Evolutionary conservation across 2,113 vertebrate genomes (phyloP), one percentile per base, ranked within the genome.

Genomic region (Helogale parvula): DNA sequence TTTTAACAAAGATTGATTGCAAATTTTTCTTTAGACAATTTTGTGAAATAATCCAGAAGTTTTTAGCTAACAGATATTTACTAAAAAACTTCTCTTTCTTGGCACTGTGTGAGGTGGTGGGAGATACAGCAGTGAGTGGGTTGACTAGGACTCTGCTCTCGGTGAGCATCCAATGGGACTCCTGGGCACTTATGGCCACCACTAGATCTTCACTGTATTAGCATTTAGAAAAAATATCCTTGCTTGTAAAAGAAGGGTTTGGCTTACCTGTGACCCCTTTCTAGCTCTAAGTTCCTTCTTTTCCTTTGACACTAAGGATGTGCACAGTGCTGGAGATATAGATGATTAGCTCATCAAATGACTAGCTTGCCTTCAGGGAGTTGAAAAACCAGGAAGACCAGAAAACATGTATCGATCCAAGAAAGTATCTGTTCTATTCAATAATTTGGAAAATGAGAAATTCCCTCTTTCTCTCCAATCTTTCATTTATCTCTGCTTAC

Each of bases 371-470:
- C 19, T 94, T 66, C 33, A 66, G 23, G 50, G 17, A 50, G 23
- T 8, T 90, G 33, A 89, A 84, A 33, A 83, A 33, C 47, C 21
- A 76, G 10, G 17, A 23, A 86, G 74, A 60, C 7, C 45, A 79
- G 65, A 94, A 83, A 77, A 65, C 16, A 81, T 27, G 27, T 29
- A 23, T 4, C 52, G 77, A 92, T 50, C 31, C 14, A 17, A 79
- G 29, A 41, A 77, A 60, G 3, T 35, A 31, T 52, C 27, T 87
- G 38, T 16, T 35, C 41, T 47, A 77, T 17, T 77, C 10, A 68
- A n/a, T 50, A 72, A 86, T 93, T 93, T 91, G 35, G 29, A 84
- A 97, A 95, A 82, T 13, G 11, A 97, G 50, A 88, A 66, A 92
- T 31, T 52, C 21, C 29, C 90, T 63, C 23, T 93, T 45, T 57